A percentile compares a stretch with the other conserved stretches of the same genome.
These are phyloP conservation scores for Drosophila paranaensis DNA, from an alignment of 2,888 invertebrate genomes.

Conservation along the genomic window DNA sequence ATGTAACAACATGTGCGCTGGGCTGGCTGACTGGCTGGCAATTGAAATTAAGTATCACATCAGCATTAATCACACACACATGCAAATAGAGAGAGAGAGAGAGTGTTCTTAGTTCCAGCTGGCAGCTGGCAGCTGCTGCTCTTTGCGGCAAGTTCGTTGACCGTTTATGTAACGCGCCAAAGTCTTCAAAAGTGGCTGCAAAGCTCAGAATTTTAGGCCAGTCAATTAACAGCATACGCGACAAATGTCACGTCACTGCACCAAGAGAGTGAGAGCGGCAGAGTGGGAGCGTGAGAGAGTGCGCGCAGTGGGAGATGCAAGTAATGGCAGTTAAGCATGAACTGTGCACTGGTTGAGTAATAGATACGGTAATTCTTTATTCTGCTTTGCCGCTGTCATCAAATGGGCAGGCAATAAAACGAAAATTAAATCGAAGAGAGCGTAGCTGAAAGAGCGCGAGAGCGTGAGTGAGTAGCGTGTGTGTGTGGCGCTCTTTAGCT, in stretches of 20 bases:
- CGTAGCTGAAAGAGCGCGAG: not conserved
- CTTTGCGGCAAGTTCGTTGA: slow-evolving; percentile 52
- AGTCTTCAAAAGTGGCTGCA: slow-evolving; percentile 56
- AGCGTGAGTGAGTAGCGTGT: not conserved
- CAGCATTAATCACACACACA: slow-evolving; percentile 3
- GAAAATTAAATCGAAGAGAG: slow-evolving; percentile 48
- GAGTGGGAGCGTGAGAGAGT: slow-evolving; percentile 7
- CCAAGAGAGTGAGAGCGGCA: slow-evolving; percentile 6
- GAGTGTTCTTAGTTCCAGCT: slow-evolving; percentile 13
- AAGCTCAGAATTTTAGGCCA: slow-evolving; percentile 60
- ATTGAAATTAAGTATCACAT: slow-evolving; percentile 12
- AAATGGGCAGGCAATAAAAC: slow-evolving; percentile 49
- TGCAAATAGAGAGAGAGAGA: not conserved
- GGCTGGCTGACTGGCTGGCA: slow-evolving; percentile 26
- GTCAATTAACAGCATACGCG: slow-evolving; percentile 61
- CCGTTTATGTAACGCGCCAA: slow-evolving; percentile 63
- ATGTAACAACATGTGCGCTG: slow-evolving; percentile 74
- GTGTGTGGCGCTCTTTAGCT: slow-evolving; percentile 12
- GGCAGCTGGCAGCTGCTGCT: not conserved
- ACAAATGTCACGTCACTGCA: slow-evolving; percentile 62
- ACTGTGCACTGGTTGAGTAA: slow-evolving; percentile 59
- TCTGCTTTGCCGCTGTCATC: slow-evolving; percentile 45
- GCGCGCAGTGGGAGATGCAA: slow-evolving; percentile 35
- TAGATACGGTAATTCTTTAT: slow-evolving; percentile 58
- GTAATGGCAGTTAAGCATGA: slow-evolving; percentile 34